Base-by-base conservation (phyloP, 2,888 invertebrate species). In the Mystacides longicornis region DNA sequence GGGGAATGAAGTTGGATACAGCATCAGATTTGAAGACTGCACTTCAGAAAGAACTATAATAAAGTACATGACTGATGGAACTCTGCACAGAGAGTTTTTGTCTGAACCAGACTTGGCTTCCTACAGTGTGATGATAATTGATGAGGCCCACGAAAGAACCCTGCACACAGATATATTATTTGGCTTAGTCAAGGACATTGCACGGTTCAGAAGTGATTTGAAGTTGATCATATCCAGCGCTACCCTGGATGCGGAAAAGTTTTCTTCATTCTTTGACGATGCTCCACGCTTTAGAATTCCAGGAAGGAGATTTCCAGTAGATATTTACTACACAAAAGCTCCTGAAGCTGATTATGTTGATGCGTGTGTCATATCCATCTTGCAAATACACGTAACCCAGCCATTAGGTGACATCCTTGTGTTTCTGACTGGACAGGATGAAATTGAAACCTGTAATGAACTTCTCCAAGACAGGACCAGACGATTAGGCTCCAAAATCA, bases 21-120 rank as follows among this genome's bases (percentile, higher is more conserved):
- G 88, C 62, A 99, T 99, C 66, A 82, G 99, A 64, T 99, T 99
- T 77, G 99, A 99, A 76, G 99, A 99, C 69, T 99, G 98, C 68
- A 98, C 98, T 1, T 96, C 96, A 2, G 97, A 98, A 70, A 80
- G 96, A 63, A 99, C 99, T 5, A 79, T 93, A 19, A 83, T 99
- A 49, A 99, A 99, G 72, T 99, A 99, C 68, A 98, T 99, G 98
- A 99, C 99, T 23, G 99, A 99, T 73, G 99, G 99, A 66, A 99
- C 98, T 67, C 73, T 99, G 45, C 89, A 99, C 62, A 78, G 99
- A 66, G 99, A 99, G 74, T 99, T 99, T 71, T 79, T 99, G 2
- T 91, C 93, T 45, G 98, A 99, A 71, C 99, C 99, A 1, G 97
- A 97, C 76, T 77, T 99, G 55, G 89, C 87, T 43, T 87, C 93